A percentile compares a stretch with the other conserved stretches of the same genome.
Conservation (phyloP, 2,113 vertebrate genomes). For the Euleptes europaea region DNA sequence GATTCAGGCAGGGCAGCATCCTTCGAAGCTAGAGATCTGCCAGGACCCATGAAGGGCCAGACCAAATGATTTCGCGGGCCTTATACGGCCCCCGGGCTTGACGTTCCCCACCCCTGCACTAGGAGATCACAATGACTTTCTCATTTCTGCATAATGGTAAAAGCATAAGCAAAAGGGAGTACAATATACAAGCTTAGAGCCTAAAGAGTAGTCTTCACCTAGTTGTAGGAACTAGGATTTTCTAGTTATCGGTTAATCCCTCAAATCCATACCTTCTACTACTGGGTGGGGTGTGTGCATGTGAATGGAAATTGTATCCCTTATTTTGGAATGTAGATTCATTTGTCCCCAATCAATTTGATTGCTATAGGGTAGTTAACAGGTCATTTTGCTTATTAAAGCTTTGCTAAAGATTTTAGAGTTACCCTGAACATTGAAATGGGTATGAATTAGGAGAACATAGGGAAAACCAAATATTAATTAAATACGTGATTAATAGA, state of each 20-base stretch:
- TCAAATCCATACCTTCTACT: not conserved
- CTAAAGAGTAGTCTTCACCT: not conserved
- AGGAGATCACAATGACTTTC: not conserved
- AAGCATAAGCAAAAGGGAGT: not conserved
- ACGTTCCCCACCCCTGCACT: too few relatives aligned
- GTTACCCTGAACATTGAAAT: not conserved
- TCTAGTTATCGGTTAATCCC: not conserved
- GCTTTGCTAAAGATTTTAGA: conserved; percentile 31
- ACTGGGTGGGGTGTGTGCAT: not conserved
- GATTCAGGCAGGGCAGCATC: too few relatives aligned
- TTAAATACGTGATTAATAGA: conserved; percentile 75
- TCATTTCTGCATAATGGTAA: not conserved
- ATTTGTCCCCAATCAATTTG: conserved; percentile 25
- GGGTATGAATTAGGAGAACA: conserved; percentile 32
- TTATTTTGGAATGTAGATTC: conserved; percentile 15
- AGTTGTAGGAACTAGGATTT: not conserved
- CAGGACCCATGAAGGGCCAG: too few relatives aligned
- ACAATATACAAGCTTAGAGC: not conserved
- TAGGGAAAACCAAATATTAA: conserved; percentile 71
- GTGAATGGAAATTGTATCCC: not conserved
- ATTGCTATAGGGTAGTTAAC: conserved; percentile 28
- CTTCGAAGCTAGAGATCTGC: too few relatives aligned
- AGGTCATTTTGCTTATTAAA: conserved; percentile 29
- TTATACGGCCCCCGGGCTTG: too few relatives aligned
- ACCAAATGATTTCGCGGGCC: too few relatives aligned